Evolutionary conservation across 2,113 vertebrate genomes (phyloP).

Genomic region (Xenotilapia flavipinnis): DNA sequence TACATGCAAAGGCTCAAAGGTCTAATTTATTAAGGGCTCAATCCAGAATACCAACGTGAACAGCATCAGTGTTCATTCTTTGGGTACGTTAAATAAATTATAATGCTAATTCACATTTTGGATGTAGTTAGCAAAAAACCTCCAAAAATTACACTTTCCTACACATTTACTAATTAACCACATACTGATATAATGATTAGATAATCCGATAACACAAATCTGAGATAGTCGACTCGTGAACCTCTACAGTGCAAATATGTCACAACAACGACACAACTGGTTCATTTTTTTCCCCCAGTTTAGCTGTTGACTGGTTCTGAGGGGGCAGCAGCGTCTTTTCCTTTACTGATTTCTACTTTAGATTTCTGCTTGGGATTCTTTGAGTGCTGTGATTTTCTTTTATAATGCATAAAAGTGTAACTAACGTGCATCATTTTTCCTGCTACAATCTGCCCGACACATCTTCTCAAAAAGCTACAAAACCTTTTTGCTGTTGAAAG

Average conservation of each 20-base stretch:
- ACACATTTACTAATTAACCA: not conserved
- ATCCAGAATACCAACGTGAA: not conserved
- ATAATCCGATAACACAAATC: not conserved
- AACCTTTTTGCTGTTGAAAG: not conserved
- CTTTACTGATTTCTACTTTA: not conserved
- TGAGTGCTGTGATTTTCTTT: not conserved
- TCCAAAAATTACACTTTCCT: not conserved
- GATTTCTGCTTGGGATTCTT: not conserved
- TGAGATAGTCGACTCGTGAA: not conserved
- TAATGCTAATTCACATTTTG: not conserved
- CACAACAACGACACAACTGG: not conserved
- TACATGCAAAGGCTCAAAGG: not conserved
- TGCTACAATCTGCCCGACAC: not conserved
- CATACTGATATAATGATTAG: not conserved
- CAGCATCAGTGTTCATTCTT: not conserved
- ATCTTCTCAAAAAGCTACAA: not conserved
- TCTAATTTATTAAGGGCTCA: not conserved
- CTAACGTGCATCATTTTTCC: not conserved
- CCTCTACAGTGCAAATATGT: not conserved
- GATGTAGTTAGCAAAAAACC: accelerated
- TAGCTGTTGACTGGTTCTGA: accelerated
- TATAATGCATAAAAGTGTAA: not conserved
- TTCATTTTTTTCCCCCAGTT: accelerated
- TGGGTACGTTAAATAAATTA: not conserved
- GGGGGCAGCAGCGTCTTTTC: not conserved